Base-by-base conservation (phyloP, 2,888 invertebrate species). In the Seladonia tumulorum region DNA sequence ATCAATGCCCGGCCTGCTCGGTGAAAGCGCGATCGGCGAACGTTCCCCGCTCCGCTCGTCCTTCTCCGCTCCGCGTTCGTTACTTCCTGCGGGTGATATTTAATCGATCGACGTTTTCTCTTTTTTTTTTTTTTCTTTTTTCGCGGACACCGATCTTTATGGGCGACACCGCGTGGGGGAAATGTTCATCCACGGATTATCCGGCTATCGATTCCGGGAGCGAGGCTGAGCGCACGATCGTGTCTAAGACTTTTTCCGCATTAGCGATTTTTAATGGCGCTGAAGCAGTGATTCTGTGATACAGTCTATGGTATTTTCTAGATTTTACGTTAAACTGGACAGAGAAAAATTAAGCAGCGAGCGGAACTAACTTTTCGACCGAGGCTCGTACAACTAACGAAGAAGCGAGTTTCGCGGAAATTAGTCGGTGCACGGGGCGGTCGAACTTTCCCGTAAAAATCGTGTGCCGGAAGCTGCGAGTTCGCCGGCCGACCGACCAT, bases 391-490 rank as follows among this genome's bases (percentile, higher is more conserved):
- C 2, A 53, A 53, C 10, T 10, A 53, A 53, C 53, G 22, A 53
- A 53, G 22, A 8, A 22, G 53, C 8, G 22, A 53, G 22, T 53
- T 22, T 22, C 53, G 22, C 22, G 53, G 22, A 22, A 53, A 53
- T 53, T 53, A 22, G 53, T 22, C 53, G 53, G 53, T 22, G 8
- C 8, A 18, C 18, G 18, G 49, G 5, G 49, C 7, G 5, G 25
- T 60, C n/a, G 16, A 60, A 60, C 25, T 60, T 60, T 25, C 25
- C 25, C 60, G 60, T 60, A 60, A 60, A 60, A 60, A 29, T 16
- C 25, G 16, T 35, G 70, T 49, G 45, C 14, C 74, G 82, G 49
- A 81, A 70, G 82, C 75, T 81, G n/a, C 75, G 60, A 75, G 81
- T 80, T 74, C 63, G n/a, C n/a, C 63, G 57, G 25, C 39, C 49